A percentile compares a stretch with the other conserved stretches of the same genome.
Conservation (phyloP, 2,113 vertebrate genomes). For the Geococcyx californianus region DNA sequence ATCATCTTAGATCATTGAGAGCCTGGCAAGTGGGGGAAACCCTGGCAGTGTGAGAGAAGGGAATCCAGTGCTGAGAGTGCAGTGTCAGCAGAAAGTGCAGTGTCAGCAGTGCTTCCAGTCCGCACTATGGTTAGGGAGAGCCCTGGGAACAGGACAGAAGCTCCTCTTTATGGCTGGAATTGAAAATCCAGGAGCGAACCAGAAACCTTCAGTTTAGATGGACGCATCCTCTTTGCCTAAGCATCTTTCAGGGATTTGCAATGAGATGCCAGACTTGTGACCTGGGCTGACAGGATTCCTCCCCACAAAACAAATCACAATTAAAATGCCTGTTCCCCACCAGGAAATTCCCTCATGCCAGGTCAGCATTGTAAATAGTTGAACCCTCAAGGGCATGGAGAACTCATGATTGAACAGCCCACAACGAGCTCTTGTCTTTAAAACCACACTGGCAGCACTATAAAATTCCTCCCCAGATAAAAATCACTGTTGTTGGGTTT, state of each 20-base stretch:
- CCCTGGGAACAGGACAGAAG: neutral
- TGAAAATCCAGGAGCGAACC: neutral
- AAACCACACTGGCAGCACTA: fast-evolving
- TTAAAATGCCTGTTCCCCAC: neutral
- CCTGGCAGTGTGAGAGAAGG: no score
- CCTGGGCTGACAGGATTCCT: neutral
- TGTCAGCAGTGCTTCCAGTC: neutral
- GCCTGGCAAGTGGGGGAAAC: neutral
- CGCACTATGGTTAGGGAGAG: neutral
- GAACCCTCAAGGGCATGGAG: no score
- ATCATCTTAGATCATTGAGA: neutral
- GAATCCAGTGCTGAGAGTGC: neutral
- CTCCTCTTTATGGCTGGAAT: neutral
- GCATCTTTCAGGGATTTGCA: neutral
- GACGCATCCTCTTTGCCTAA: neutral
- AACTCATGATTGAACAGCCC: no score
- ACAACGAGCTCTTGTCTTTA: fast-evolving
- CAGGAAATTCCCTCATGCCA: neutral
- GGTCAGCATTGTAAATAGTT: neutral
- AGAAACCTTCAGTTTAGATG: neutral
- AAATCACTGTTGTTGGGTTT: fast-evolving
- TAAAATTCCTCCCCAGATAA: neutral
- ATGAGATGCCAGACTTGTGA: neutral
- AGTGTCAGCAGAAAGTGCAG: neutral
- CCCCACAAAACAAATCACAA: neutral